Evolutionary conservation across 2,888 invertebrate genomes (phyloP), one percentile per base, ranked within the genome.

Genomic region (Xestobium rufovillosum): DNA sequence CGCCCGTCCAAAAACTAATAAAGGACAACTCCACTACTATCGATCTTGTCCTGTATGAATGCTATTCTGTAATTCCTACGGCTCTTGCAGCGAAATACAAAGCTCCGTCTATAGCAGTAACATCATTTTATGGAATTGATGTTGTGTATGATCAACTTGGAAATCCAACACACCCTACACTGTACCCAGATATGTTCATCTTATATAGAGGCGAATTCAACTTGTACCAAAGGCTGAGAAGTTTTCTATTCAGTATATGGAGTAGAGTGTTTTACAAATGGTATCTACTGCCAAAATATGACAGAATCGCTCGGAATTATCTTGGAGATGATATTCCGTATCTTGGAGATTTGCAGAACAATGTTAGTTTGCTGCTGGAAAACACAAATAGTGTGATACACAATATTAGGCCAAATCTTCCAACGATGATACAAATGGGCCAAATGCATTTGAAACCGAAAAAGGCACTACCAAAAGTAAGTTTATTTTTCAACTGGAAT

Each of bases 351-450:
- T 39, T 60, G 8, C 12, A 60, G n/a, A n/a, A n/a, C n/a, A n/a
- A n/a, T n/a, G n/a, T n/a, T n/a, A n/a, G 65, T 15, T 50, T 69
- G 54, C 15, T 67, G 9, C 58, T 70, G 36, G 23, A 65, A 2
- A 69, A 69, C 35, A 49, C 54, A 2, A 59, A 70, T n/a, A 60
- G 61, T 0, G 41, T 63, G 9, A 59, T 62, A 51, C 57, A 55
- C 19, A 49, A 46, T 2, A 58, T 60, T 31, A 50, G 60, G 12
- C 67, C 70, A 1, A 49, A 60, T 2, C 59, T 68, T 3, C 66
- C 68, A 0, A 57, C 55, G 41, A 50, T 66, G 4, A 43, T 68
- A 2, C 63, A 19, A 19, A 19, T 19, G 23, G 23, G 23, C 6
- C 6, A n/a, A 19, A 19, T 19, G 23, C 23, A 19, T 19, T 8